These are phyloP conservation scores for Haplochromis vanheusdeni DNA, from an alignment of 2,113 vertebrate genomes.

Conservation along the genomic window DNA sequence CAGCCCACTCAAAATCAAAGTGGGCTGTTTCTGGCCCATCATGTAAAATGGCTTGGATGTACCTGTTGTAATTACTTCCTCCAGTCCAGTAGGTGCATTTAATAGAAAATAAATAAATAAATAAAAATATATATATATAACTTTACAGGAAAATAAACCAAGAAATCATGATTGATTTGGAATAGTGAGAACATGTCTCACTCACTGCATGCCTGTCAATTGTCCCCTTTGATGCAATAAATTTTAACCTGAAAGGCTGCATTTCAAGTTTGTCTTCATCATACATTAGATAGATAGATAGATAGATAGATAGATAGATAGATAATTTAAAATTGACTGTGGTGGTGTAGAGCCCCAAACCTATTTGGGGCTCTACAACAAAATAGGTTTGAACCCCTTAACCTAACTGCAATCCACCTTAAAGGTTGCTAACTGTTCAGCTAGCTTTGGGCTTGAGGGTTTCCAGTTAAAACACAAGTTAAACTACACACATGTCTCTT, in stretches of 20 bases:
- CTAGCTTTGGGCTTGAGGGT: not conserved
- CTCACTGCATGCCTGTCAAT: not conserved
- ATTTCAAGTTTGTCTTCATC: not conserved
- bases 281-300: not conserved
- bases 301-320: not conserved
- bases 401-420: rapidly evolving
- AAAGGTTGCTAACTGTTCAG: not conserved
- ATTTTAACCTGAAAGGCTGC: not conserved
- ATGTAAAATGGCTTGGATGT: not conserved
- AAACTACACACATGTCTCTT: not conserved
- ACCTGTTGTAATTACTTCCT: not conserved
- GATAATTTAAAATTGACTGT: not conserved
- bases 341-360: not conserved
- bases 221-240: not conserved
- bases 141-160: not conserved
- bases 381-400: not conserved
- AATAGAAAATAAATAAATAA: no score
- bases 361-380: not conserved
- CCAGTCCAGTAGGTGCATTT: not conserved
- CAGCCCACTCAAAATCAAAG: not conserved
- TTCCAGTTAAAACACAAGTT: not conserved
- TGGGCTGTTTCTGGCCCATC: not conserved
- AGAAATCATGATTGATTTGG: not conserved
- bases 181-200: not conserved
- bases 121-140: no score